Conservation (phyloP, 92 coral and sea anemone genomes). For the Metridium senile region DNA sequence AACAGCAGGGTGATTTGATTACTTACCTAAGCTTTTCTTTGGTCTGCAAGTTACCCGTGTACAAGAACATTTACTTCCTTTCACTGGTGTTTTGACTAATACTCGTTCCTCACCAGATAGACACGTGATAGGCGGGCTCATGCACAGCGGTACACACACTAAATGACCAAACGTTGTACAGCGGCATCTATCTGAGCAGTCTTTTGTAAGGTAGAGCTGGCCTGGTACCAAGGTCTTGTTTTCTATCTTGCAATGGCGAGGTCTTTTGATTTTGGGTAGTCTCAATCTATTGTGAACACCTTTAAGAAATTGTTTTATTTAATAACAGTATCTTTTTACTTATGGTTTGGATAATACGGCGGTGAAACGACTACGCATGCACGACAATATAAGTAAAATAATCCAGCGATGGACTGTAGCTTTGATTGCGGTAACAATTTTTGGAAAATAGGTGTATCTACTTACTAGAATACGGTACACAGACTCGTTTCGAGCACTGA, state of each 20-base stretch:
- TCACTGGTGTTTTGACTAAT: conserved; percentile 26
- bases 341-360: too few relatives aligned
- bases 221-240: conserved; percentile 20
- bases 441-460: too few relatives aligned
- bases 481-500: conserved; percentile 48
- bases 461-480: conserved; percentile 24
- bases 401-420: background rate
- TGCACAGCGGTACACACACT: conserved; percentile 48
- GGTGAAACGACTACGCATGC: background rate
- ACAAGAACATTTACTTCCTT: conserved; percentile 51
- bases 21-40: conserved; percentile 18
- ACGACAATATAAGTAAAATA: background rate
- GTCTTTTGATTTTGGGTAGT: background rate
- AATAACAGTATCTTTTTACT: too few relatives aligned
- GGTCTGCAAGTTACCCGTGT: conserved; percentile 35
- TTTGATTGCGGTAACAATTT: background rate
- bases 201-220: conserved; percentile 27
- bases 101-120: conserved; percentile 33
- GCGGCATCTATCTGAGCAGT: conserved; percentile 58
- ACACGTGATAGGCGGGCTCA: conserved; percentile 48
- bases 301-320: too few relatives aligned
- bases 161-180: conserved; percentile 51
- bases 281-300: conserved; percentile 2
- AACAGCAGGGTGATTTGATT: too few relatives aligned
- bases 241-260: conserved; percentile 3